Evolutionary conservation across 35 echinoderm and acorn worm genomes (phyloP), one percentile per base, ranked within the genome.

Genomic region (Heliocidaris tuberculata): DNA sequence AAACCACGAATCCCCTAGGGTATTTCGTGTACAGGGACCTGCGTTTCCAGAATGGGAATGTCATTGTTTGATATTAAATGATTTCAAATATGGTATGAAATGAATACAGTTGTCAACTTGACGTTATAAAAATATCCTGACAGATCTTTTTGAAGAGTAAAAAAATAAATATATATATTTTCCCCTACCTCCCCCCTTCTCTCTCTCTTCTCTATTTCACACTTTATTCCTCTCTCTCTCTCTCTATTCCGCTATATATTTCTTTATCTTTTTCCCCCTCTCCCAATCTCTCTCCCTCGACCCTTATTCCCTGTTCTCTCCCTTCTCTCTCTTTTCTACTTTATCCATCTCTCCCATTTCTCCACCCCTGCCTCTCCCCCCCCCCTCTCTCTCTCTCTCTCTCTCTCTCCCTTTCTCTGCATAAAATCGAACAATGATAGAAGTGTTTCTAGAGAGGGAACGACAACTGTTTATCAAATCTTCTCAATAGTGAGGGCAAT

Each of bases 401-500:
- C 65, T 78, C 27, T 7, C 21, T 78, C 7, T 78, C 24, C 27
- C 1, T 78, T 19, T 78, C 65, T 78, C 27, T 24, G 7, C 65
- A n/a, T 24, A 78, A n/a, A 78, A 78, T 78, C 65, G 65, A 78
- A 78, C 65, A 78, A 78, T 78, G 65, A 78, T 78, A 78, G 65
- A 78, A 78, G 65, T 78, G 65, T 78, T 27, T 78, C 27, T 19
- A 78, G 65, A 21, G 27, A 78, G 65, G 17, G 17, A 78, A 78
- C 27, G 65, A 78, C 65, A 78, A 78, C 65, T 78, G 65, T 78
- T 78, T 78, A 78, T 78, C 65, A 78, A 78, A 78, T 78, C 65
- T 78, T 7, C 65, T 19, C 65, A n/a, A 78, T 27, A n/a, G 19
- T n/a, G 65, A 78, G 21, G 65, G 65, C 65, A 78, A 19, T 78